phyloP scores from a whole-genome alignment of 2,113 vertebrate genomes.

The Laterallus jamaicensis region DNA sequence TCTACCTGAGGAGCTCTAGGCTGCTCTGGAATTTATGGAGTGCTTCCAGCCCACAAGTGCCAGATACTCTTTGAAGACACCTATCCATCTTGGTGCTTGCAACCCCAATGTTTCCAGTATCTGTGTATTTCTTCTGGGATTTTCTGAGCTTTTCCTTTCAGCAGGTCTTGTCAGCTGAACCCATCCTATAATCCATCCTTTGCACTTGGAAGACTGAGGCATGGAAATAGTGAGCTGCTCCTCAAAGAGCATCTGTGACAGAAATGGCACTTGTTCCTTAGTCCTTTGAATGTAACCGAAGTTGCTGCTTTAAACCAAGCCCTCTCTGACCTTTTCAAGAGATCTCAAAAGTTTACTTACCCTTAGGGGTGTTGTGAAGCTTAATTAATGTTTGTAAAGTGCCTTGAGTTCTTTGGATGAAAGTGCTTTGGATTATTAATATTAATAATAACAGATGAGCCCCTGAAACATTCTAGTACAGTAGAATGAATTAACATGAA shows the following conservation, averaged over 20 bases:
- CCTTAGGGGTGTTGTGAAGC: neutral
- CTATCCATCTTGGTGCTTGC: neutral
- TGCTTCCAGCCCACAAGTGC: fast-evolving
- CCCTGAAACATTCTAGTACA: neutral
- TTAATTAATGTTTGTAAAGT: constrained; percentile 56
- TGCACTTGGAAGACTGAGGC: neutral
- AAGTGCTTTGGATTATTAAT: constrained; percentile 38
- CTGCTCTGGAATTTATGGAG: neutral
- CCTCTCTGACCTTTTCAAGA: constrained; percentile 50
- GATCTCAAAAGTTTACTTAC: constrained; percentile 18
- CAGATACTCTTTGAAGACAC: neutral
- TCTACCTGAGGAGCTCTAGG: neutral
- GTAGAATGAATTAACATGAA: constrained; percentile 40
- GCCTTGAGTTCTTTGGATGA: neutral
- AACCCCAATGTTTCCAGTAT: neutral
- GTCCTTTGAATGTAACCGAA: neutral
- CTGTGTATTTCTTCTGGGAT: neutral
- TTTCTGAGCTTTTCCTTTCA: neutral
- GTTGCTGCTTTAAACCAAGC: neutral
- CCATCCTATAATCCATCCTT: neutral
- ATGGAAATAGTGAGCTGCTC: neutral
- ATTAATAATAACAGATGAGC: constrained; percentile 57
- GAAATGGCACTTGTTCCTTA: neutral
- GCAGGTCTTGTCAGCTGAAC: neutral
- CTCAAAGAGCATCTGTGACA: neutral